Evolutionary conservation across 2,113 vertebrate genomes (phyloP), one percentile per base, ranked within the genome.

Genomic region (Fulmarus glacialis): DNA sequence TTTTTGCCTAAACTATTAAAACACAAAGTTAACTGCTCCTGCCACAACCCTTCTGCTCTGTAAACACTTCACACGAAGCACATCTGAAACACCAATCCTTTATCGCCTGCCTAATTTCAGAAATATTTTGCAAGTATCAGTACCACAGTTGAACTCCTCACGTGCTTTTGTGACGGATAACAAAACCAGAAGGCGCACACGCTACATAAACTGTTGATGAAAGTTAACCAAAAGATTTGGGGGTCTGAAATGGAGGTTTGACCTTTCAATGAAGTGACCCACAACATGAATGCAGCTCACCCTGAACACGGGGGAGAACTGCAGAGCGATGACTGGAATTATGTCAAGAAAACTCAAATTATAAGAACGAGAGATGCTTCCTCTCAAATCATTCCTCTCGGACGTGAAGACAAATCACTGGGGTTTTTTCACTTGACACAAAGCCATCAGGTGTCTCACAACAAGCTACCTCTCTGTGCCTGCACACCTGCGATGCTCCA

Each of bases 151-250:
- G 15, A 81, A 59, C 21, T 70, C 36, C 48, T 71, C 68, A 34
- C 0, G 0, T 9, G 10, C 38, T 70, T 58, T n/a, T 26, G 32
- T 13, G 27, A 86, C 2, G 22, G 59, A 3, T 4, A 78, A n/a
- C n/a, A 72, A 72, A 82, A 30, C 16, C 55, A 71, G 24, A 58
- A 62, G 52, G 47, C 4, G 1, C 6, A 10, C 9, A 29, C 0
- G 1, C n/a, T 23, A 32, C 10, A 29, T 4, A 24, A 91, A 18
- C 6, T 30, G 9, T 12, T 19, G n/a, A 48, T 1, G 6, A 18
- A 75, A 68, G 42, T 20, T 9, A 52, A 38, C 34, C 1, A 0
- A 47, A 82, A 86, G 26, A 80, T 55, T 3, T 13, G 19, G 9
- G 17, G 5, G 23, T 36, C 30, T 53, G 53, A 77, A 60, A 82